Percentiles rank a stretch among this genome's conserved stretches.
Conservation (phyloP, 2,113 vertebrate genomes). For the Felis catus region F.catus_Fca126_mat1.0 CM031420.1:474501-475000, state of each 20-base stretch:
- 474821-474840: background rate
- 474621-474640: too few relatives aligned
- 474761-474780: too few relatives aligned
- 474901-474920: background rate
- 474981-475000: fast-evolving
- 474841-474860: background rate
- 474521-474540: too few relatives aligned
- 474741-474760: background rate
- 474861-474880: background rate
- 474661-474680: background rate
- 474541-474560: background rate
- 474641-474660: too few relatives aligned
- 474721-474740: background rate
- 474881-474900: background rate
- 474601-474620: background rate
- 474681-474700: background rate
- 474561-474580: background rate
- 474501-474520: background rate
- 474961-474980: background rate
- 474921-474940: background rate
- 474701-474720: background rate
- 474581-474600: background rate
- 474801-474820: background rate
- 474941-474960: background rate
- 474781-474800: background rate